phyloP scores from a whole-genome alignment of 2,113 vertebrate species.

The Mesitornis unicolor region DNA sequence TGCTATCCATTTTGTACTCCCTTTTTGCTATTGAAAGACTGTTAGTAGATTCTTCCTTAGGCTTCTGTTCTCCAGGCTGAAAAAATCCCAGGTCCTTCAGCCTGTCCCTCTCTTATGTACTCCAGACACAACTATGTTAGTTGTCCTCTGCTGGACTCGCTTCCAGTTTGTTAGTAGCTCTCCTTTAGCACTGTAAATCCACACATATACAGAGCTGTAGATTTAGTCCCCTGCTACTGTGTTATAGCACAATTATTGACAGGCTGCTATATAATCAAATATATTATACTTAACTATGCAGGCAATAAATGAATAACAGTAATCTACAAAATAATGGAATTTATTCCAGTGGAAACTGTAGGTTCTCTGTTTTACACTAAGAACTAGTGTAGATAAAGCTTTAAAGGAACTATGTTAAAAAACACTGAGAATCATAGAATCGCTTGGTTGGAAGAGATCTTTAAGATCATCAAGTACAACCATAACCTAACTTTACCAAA shows the following conservation, averaged over 20 bases:
- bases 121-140: not conserved
- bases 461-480: too few relatives aligned
- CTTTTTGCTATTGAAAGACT: not conserved
- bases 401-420: not conserved
- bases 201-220: not conserved
- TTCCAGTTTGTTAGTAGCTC: not conserved
- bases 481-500: too few relatives aligned
- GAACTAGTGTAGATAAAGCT: not conserved
- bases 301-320: not conserved
- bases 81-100: not conserved
- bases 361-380: not conserved
- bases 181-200: not conserved
- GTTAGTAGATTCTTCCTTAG: not conserved
- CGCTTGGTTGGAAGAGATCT: too few relatives aligned
- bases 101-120: not conserved
- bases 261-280: not conserved
- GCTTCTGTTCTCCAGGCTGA: not conserved
- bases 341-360: not conserved
- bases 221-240: not conserved
- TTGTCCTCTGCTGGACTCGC: not conserved
- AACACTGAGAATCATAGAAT: not conserved
- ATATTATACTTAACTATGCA: not conserved
- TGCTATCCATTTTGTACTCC: not conserved
- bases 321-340: not conserved
- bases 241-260: not conserved